These are phyloP conservation scores for Bergia sp. DNA, from an alignment of 92 coral and sea anemone genomes.

Conservation along the genomic window DNA sequence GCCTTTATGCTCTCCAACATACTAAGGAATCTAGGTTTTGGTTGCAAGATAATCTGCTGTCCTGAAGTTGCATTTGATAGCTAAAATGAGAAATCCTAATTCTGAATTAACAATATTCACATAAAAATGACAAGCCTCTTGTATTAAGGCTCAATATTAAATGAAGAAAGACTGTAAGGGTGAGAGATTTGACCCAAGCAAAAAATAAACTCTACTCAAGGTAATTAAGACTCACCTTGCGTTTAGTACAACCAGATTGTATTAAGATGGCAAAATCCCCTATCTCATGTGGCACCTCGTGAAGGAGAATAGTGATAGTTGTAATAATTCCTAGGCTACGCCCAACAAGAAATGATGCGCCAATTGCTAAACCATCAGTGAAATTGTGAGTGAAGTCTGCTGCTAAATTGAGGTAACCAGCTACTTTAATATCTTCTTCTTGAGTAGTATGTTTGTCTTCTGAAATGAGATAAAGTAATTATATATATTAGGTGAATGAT, in stretches of 20 bases:
- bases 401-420: slow-evolving; percentile 96
- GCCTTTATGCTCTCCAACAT: too few species aligned
- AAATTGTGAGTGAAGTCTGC: slow-evolving; percentile 98
- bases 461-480: slow-evolving; percentile 10
- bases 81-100: too few species aligned
- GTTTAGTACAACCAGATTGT: slow-evolving; percentile 94
- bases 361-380: slow-evolving; percentile 98
- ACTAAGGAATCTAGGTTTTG: too few species aligned
- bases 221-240: slow-evolving; percentile 65
- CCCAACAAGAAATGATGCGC: slow-evolving; percentile 82
- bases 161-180: too few species aligned
- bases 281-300: slow-evolving; percentile 98
- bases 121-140: too few species aligned
- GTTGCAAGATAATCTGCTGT: too few species aligned
- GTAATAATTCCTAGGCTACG: slow-evolving; percentile 93
- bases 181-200: too few species aligned
- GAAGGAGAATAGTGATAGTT: slow-evolving; percentile 91
- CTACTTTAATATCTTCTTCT: slow-evolving; percentile 87
- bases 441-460: slow-evolving; percentile 39
- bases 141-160: too few species aligned
- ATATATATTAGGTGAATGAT: too few species aligned
- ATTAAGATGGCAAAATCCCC: slow-evolving; percentile 99
- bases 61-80: too few species aligned
- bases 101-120: too few species aligned
- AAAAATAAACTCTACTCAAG: too few species aligned